Base-by-base conservation (phyloP, 2,113 vertebrate genomes). In the Bos indicus region DNA sequence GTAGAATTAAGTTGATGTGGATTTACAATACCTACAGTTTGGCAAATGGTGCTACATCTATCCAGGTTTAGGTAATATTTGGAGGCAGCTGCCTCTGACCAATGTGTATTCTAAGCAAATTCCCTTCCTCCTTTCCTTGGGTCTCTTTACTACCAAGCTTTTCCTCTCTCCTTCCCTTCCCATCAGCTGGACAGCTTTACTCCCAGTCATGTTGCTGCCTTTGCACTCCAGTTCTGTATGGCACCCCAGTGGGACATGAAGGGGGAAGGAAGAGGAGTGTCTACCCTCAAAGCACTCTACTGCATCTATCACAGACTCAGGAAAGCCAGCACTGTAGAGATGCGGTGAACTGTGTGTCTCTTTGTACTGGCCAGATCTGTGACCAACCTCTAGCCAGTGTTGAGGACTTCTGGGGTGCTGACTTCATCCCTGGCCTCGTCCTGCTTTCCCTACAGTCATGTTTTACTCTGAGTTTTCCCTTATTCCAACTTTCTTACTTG, bases 401-500 rank as follows among this genome's bases (percentile, higher is more conserved):
- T 19, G 36, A 56, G 43, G 77, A 19, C 25, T n/a, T 46, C 57
- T 77, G 77, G 23, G 62, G 26, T 23, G 7, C 5, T 84, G 36
- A n/a, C 43, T 33, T 86, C 52, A 51, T 57, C 30, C 56, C 60
- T 92, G 25, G 15, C 46, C 74, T 94, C 13, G 9, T 51, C 30
- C 88, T 86, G 33, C 26, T 91, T 62, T 23, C 74, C 62, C 52
- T 59, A 83, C 0, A 77, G 30, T 51, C 36, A 46, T 25, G n/a
- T 52, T 33, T 80, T 52, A 56, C 30, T 93, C n/a, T 36, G n/a
- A 89, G 62, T 91, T 97, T 36, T 25, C n/a, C 60, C 74, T 91
- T n/a, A 84, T 88, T 95, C 28, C 26, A 91, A 46, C 71, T 96
- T 86, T 77, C 51, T 43, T 46, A 43, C 57, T 60, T 86, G 54